Evolutionary conservation across 2,888 invertebrate genomes (phyloP), one percentile per base, ranked within the genome.

Genomic region (Ferrisia virgata): DNA sequence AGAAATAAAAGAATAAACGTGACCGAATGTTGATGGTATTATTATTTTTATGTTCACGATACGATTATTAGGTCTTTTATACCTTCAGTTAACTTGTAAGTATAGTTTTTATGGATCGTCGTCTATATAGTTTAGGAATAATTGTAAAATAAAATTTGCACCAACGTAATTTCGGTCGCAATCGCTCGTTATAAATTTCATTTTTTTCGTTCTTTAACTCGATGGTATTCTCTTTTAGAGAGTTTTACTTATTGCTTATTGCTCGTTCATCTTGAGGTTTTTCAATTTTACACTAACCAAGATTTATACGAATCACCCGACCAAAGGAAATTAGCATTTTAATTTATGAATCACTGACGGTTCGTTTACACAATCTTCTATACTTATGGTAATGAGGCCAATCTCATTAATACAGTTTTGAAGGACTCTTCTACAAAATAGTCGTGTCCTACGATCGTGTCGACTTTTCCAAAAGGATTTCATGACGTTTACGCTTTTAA

Each of bases 281-380:
- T 58, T 64, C 64, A 64, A 64, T 64, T 64, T 53, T 53, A 53
- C 13, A 64, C 28, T 13, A 64, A 64, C 72, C 36, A 76, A 64
- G 64, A 76, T 76, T 76, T 76, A n/a, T n/a, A 76, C 36, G 36
- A n/a, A 76, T 76, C 36, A 33, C 3, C 72, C 72, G 72, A 22
- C 18, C 36, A 36, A 6, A 15, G 11, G n/a, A 13, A 76, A 76
- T 76, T 76, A 36, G 36, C 72, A 36, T 36, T 76, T 36, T 76
- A 64, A 82, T 82, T 82, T 82, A 82, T 58, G 82, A 82, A 82
- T 53, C 82, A 82, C 82, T 53, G 82, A 82, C 82, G 82, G 82
- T 82, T 82, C 36, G 82, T 82, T 82, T 82, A 64, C 64, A 58
- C 58, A 82, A 64, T 82, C 64, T 58, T 82, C 58, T 82, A 82